Base-by-base conservation (phyloP, 2,113 vertebrate genomes). In the Stegastes partitus region DNA sequence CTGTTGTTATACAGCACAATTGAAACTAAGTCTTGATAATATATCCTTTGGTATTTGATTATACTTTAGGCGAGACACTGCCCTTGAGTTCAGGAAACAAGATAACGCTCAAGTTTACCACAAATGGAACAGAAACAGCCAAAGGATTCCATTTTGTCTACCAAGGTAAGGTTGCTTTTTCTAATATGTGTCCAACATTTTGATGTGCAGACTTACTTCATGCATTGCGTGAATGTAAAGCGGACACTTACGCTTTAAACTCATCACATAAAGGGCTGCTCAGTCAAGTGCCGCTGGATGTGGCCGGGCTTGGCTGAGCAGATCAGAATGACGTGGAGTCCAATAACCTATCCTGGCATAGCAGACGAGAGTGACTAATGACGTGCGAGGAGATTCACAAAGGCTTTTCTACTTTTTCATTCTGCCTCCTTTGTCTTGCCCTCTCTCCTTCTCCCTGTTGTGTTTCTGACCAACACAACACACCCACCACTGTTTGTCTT, bases 141-240 rank as follows among this genome's bases (percentile, higher is more conserved):
- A 98, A 98, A 94, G 98, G 98, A 93, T 99, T 98, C 95, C 98
- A 99, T 94, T 99, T 99, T 93, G 98, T 99, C 81, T 99, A 99
- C 86, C 98, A 99, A 98, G 98, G 98, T 98, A 94, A 94, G 94
- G 2, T 21, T 37, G 34, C 4, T 66, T 59, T 68, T 73, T 39
- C 19, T 37, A 1, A 61, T 22, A 12, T 10, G 0, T 23, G 57
- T 42, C 1, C 45, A 39, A 10, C 61, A 57, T 63, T 59, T 18
- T 23, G 14, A 68, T 62, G 54, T 63, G 5, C 3, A 57, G 34
- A 47, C 47, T 31, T 28, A 65, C 70, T 65, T 55, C 21, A 26
- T 72, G 49, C 59, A 69, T 34, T 68, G 21, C 69, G 56, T 62
- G 34, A 11, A 34, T 74, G 75, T 63, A 53, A 62, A 49, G n/a